These are phyloP conservation scores for Muschampia plurimacula DNA, from an alignment of 2,888 invertebrate genomes.

Conservation along the genomic window DNA sequence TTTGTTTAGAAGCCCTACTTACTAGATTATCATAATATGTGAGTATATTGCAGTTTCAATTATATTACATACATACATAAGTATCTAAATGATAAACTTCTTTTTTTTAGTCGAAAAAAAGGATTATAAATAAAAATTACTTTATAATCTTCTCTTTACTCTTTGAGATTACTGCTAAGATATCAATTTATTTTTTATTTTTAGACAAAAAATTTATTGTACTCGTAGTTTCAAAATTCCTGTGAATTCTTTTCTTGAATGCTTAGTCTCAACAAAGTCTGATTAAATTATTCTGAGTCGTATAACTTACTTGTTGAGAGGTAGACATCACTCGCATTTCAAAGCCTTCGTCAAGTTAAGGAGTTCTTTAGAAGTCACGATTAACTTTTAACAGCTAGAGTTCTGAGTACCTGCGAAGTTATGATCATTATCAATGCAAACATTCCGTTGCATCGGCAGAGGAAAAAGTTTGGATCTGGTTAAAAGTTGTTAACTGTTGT, in stretches of 20 bases:
- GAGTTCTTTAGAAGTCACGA: background rate
- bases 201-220: no score
- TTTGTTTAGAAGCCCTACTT: no score
- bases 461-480: background rate
- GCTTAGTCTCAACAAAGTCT: background rate
- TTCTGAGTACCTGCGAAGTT: background rate
- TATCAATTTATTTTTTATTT: no score
- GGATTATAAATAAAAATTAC: no score
- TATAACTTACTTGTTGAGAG: background rate
- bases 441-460: background rate
- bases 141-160: no score
- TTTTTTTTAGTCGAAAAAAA: no score
- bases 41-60: no score
- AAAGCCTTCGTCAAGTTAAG: background rate
- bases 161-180: no score
- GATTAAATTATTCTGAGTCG: background rate
- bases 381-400: constrained; percentile 5
- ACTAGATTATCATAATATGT: no score
- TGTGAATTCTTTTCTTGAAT: background rate
- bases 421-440: background rate
- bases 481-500: background rate
- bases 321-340: background rate
- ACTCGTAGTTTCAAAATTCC: no score
- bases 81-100: no score
- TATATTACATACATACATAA: no score